phyloP scores from a whole-genome alignment of 1,140 invertebrate species.

The Saccostrea glomerata region DNA sequence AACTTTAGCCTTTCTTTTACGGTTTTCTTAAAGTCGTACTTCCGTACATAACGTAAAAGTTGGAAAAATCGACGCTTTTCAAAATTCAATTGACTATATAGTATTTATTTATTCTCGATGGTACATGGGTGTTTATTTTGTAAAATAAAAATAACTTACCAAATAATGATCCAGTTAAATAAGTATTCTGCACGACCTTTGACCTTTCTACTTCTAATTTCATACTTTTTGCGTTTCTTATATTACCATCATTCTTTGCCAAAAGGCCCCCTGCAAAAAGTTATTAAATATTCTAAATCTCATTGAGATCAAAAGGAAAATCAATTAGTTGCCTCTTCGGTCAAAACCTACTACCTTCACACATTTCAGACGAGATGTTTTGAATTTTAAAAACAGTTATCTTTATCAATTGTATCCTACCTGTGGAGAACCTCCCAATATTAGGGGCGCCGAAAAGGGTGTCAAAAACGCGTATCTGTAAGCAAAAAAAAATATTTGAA shows the following conservation, averaged over 20 bases:
- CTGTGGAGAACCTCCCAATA: not conserved
- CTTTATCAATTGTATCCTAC: not conserved
- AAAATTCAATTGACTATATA: too few relatives aligned
- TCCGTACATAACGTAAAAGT: too few relatives aligned
- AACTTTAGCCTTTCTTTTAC: too few relatives aligned
- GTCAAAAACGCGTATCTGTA: not conserved
- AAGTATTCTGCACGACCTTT: not conserved
- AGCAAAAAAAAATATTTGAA: not conserved
- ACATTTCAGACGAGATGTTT: too few relatives aligned
- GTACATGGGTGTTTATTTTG: too few relatives aligned
- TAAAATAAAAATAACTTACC: not conserved
- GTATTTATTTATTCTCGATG: too few relatives aligned
- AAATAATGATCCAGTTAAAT: not conserved
- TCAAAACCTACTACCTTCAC: too few relatives aligned
- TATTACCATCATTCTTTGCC: not conserved
- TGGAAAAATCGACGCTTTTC: too few relatives aligned
- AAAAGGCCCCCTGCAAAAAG: not conserved
- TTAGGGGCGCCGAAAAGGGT: not conserved
- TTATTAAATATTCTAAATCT: not conserved
- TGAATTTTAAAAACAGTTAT: too few relatives aligned
- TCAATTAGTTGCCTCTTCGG: too few relatives aligned
- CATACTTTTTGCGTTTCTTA: not conserved
- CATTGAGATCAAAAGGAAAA: not conserved
- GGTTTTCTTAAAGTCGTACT: too few relatives aligned
- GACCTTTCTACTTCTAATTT: not conserved